Conservation (phyloP, 37 sponge, comb jelly and placozoan genomes). For the Beroe ovata region DNA sequence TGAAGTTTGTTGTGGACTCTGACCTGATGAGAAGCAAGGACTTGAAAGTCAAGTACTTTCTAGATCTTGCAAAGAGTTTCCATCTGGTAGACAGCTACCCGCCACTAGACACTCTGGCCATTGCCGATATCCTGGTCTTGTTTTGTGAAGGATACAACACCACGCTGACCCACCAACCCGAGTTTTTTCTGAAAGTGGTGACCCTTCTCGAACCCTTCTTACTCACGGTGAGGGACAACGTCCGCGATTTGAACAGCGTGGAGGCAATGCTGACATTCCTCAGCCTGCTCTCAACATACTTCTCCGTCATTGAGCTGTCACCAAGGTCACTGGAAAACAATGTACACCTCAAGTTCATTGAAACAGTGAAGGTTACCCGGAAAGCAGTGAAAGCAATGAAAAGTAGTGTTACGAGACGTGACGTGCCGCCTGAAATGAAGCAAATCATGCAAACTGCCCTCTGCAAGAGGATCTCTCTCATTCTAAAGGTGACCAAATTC, state of each 20-base stretch:
- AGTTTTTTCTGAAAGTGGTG: not conserved
- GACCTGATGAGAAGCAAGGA: conserved; percentile 6
- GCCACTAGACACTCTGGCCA: not conserved
- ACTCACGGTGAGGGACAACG: not conserved
- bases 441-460: not conserved
- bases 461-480: not conserved
- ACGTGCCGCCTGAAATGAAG: not conserved
- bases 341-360: not conserved
- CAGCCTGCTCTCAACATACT: not conserved
- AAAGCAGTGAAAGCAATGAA: not conserved
- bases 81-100: not conserved
- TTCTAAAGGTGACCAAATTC: not conserved
- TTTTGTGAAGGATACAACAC: not conserved
- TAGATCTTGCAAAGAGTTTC: not conserved
- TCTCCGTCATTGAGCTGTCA: not conserved
- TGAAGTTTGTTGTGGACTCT: not conserved
- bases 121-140: not conserved
- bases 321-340: not conserved
- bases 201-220: not conserved
- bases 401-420: not conserved
- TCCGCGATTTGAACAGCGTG: not conserved
- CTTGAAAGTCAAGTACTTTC: not conserved
- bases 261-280: not conserved
- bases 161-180: not conserved
- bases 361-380: not conserved